Conservation (phyloP, 2,888 invertebrate genomes). For the Patella ulyssiponensis region DNA sequence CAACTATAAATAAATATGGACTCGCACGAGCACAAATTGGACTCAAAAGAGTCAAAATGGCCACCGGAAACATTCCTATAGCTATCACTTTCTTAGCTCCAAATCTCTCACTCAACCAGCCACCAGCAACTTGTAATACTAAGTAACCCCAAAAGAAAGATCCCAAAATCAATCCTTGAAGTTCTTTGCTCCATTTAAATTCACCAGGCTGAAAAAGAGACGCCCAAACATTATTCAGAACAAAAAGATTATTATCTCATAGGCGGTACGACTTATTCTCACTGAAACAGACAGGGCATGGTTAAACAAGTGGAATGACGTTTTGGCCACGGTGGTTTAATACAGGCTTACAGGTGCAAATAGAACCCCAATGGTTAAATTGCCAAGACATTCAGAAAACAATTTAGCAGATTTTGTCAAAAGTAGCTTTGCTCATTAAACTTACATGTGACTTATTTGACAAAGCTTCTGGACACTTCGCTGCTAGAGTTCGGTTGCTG, state of each 20-base stretch:
- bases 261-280: no score
- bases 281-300: no score
- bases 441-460: no score
- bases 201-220: constrained; percentile 37
- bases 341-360: no score
- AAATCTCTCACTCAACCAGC: constrained; percentile 46
- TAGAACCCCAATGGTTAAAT: no score
- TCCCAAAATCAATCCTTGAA: constrained; percentile 50
- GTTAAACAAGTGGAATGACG: no score
- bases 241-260: neutral
- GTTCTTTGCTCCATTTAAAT: constrained; percentile 49
- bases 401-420: no score
- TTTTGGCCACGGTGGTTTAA: no score
- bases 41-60: constrained; percentile 51
- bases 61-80: constrained; percentile 54
- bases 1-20: constrained; percentile 53
- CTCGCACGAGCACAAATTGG: constrained; percentile 51
- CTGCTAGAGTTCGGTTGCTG: no score
- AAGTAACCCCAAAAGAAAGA: constrained; percentile 59
- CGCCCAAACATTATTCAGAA: neutral
- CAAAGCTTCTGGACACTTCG: no score
- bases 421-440: no score
- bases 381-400: no score
- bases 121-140: constrained; percentile 56
- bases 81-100: constrained; percentile 53